Evolutionary conservation across 2,113 vertebrate species (phyloP), one percentile per base, ranked within the genome.

Genomic region (Bos indicus): DNA sequence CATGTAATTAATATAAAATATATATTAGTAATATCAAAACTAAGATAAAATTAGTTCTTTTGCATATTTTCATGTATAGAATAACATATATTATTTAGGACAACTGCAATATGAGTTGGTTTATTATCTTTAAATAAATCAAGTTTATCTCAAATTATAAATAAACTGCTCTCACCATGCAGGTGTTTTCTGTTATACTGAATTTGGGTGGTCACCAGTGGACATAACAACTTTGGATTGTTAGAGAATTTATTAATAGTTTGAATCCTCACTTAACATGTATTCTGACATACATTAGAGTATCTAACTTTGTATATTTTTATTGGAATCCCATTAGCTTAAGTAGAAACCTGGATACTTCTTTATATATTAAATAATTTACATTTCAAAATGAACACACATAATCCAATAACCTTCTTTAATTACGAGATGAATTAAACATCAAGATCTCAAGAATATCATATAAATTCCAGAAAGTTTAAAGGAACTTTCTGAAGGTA

Each of bases 311-410:
- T 59, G 28, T 62, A 4, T 40, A 56, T 77, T 87, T 80, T 89
- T 57, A 81, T 11, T 87, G 19, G 3, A 92, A 96, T 2, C 77
- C 0, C 16, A 87, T 81, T 80, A 95, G 26, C 46, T 89, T 88
- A 88, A 93, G 10, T 25, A 77, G 33, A 90, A 93, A 89, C n/a
- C 14, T 80, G 87, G 30, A 77, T n/a, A 60, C 19, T 64, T 78
- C 74, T 71, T 71, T 83, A 92, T 23, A 64, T 87, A 95, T n/a
- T 93, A 89, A 97, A 28, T 71, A 87, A 94, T 71, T 89, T 91
- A 92, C 13, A 94, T 90, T 94, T 94, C 26, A 83, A 91, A 86
- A 80, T 87, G 81, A 87, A 51, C 25, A 78, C 59, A 92, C 25
- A 64, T 36, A 92, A 90, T 64, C 12, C 43, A 88, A 60, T 51